Base-by-base conservation (phyloP, 2,797 vertebrate species). In the Pseudomugil gertrudae region DNA sequence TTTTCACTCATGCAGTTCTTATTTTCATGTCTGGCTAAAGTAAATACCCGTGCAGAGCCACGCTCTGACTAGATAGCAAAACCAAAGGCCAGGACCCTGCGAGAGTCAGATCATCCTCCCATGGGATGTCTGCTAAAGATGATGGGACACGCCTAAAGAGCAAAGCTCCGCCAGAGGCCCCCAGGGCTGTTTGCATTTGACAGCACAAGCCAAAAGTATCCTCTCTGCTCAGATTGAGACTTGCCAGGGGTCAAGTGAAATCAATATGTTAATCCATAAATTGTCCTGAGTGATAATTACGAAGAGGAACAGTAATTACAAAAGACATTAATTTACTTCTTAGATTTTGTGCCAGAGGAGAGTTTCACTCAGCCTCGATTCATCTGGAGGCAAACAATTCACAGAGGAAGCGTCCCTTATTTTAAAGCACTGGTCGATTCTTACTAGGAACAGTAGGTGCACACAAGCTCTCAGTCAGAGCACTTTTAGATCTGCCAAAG, bases 251-350 rank as follows among this genome's bases (percentile, higher is more conserved):
- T 93, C 91, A 92, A 90, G 90, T 89, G 85, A 90, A 93, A 94
- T 93, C 92, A 91, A 94, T 93, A 92, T 84, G 89, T 86, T 89
- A 88, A 93, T 92, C 91, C 89, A 93, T 94, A 94, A 93, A 93
- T 92, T 91, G 88, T 86, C 83, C 82, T 26, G 52, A 71, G 89
- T 90, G 90, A 91, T 93, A 92, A 93, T 93, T 93, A 91, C 90
- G 62, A 81, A 79, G 86, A 75, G 85, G 85, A 90, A 83, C 81
- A 87, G 90, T 94, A 94, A 94, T 93, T 94, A 93, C 91, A 90
- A 90, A 90, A 87, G 90, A 90, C 92, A 91, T 92, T 92, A 67
- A 93, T 93, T 92, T 83, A 92, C 88, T 86, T 82, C 84, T 90
- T 88, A 78, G 91, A 91, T 92, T 90, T 88, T 87, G 85, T 90